Conservation (phyloP, 1,140 invertebrate genomes). For the Lordiphosa collinella region DNA sequence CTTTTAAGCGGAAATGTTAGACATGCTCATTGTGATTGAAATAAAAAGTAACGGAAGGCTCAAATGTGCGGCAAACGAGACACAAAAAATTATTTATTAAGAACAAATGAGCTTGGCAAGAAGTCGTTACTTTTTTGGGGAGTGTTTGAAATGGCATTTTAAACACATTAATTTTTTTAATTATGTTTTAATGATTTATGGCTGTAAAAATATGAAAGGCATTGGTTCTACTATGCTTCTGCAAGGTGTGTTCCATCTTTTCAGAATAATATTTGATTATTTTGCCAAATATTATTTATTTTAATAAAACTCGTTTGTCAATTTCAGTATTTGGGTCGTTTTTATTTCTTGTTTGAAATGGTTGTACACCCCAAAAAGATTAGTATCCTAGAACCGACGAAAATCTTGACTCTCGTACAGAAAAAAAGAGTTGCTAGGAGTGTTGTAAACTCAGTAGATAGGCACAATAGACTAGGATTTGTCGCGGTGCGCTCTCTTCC, state of each 20-base stretch:
- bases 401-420: too few relatives aligned
- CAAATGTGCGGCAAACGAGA: constrained; percentile 7
- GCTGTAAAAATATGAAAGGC: not conserved
- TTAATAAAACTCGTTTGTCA: not conserved
- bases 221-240: not conserved
- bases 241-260: too few relatives aligned
- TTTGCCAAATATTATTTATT: not conserved
- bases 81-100: not conserved
- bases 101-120: not conserved
- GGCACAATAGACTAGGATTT: too few relatives aligned
- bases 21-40: constrained; percentile 33
- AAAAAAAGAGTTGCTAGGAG: too few relatives aligned
- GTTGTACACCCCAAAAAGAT: too few relatives aligned
- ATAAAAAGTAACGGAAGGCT: constrained; percentile 29
- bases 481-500: too few relatives aligned
- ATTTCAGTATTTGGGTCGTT: not conserved
- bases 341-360: not conserved
- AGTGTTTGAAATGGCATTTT: constrained; percentile 5
- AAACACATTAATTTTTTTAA: not conserved
- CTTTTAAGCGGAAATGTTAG: constrained; percentile 59
- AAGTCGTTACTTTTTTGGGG: not conserved
- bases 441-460: too few relatives aligned
- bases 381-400: too few relatives aligned
- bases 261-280: not conserved
- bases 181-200: constrained; percentile 5